Evolutionary conservation across 2,113 vertebrate species (phyloP).

Genomic region (Girardinichthys multiradiatus): DNA sequence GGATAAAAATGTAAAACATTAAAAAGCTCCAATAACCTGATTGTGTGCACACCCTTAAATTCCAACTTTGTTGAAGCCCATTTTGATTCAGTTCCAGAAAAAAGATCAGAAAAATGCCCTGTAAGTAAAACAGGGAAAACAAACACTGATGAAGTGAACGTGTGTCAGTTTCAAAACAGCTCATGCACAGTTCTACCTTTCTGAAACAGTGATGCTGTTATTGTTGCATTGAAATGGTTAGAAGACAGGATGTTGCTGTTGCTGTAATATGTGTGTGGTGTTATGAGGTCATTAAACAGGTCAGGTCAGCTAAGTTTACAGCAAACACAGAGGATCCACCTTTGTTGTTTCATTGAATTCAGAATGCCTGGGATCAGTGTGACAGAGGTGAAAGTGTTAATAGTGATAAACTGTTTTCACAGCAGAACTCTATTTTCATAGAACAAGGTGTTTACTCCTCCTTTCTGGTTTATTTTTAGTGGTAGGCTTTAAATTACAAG

Average conservation of each 20-base stretch:
- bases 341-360: conserved; percentile 48
- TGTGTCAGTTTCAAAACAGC: background rate
- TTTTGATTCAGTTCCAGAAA: too few species aligned
- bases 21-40: too few species aligned
- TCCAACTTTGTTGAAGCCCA: too few species aligned
- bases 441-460: background rate
- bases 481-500: background rate
- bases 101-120: too few species aligned
- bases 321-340: conserved; percentile 33
- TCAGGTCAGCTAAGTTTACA: conserved; percentile 6
- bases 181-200: conserved; percentile 27
- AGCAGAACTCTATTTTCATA: background rate
- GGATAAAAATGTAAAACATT: too few species aligned
- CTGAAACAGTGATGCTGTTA: background rate
- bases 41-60: too few species aligned
- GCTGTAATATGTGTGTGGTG: background rate
- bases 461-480: conserved; percentile 11
- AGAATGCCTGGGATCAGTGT: conserved; percentile 4
- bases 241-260: background rate
- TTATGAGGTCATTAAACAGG: conserved; percentile 32
- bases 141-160: too few species aligned
- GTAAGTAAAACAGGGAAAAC: too few species aligned
- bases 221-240: background rate
- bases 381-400: background rate
- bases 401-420: conserved; percentile 8